Base-by-base conservation (phyloP, 2,113 vertebrate species). In the Phalacrocorax brasilianus region DNA sequence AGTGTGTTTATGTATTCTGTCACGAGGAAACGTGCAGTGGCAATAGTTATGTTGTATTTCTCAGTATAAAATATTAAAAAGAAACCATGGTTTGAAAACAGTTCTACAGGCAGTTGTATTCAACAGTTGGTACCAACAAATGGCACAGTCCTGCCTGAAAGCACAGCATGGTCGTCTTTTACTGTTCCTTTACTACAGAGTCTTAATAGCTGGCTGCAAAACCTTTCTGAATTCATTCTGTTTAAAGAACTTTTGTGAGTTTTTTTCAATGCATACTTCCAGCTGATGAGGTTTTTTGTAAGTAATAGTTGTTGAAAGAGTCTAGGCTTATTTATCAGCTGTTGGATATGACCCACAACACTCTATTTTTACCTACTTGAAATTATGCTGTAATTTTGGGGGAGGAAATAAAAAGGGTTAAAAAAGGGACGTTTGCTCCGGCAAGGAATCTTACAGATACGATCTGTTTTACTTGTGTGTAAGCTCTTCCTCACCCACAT, bases 201-300 rank as follows among this genome's bases (percentile, higher is more conserved):
- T 72, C 93, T 71, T 92, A 94, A 93, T 95, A 95, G 74, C 87
- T 71, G 78, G 32, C 94, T 96, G 81, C 67, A 95, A 93, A 96
- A 70, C 53, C 77, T 68, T 78, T 85, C 78, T 89, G 89, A 88
- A 93, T 94, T 93, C 84, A 66, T 40, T 66, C 77, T 67, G 40
- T 89, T 91, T 95, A 91, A 93, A 85, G 81, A 93, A 95, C 85
- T 95, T 96, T 6, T 79, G 77, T 89, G 71, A 87, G 52, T 75
- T 89, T 95, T 94, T 94, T 96, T 95, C 66, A 93, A 44, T 92
- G 80, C 77, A 6, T 82, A 14, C 89, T 93, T 94, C 92, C 77
- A 95, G 59, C 91, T 76, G 93, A 95, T 91, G 49, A 83, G 47
- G 0, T 58, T 42, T 82, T 93, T 83, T 73, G 35, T 90, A 65